Evolutionary conservation across 2,113 vertebrate species (phyloP).

Genomic region (Okapia johnstoni): DNA sequence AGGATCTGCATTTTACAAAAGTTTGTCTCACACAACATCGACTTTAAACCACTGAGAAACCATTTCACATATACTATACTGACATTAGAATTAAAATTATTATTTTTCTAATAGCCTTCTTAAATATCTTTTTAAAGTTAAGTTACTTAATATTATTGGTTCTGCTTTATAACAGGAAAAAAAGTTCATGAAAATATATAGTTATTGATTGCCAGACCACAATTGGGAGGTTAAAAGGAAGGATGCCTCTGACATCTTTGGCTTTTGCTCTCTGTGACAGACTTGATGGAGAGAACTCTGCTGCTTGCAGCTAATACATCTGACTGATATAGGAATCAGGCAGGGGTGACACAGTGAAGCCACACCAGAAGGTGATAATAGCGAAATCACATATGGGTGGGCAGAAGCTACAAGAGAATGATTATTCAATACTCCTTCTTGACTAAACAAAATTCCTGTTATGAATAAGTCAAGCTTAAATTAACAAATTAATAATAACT

Average conservation of each 20-base stretch:
- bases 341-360: neutral
- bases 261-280: neutral
- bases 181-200: neutral
- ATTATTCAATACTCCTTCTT: neutral
- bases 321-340: neutral
- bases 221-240: neutral
- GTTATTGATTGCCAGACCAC: neutral
- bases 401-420: neutral
- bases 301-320: neutral
- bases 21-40: neutral
- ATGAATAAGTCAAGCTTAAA: neutral
- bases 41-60: neutral
- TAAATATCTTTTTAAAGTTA: neutral
- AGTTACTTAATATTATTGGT: neutral
- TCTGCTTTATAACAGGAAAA: neutral
- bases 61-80: neutral
- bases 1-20: neutral
- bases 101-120: neutral
- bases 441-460: neutral
- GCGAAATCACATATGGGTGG: neutral
- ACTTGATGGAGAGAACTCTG: neutral
- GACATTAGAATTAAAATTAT: slow-evolving; percentile 7
- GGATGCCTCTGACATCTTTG: neutral
- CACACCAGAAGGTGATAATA: neutral
- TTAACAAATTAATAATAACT: neutral